These are phyloP conservation scores for Tetropium fuscum DNA, from an alignment of 2,888 invertebrate genomes.

Conservation along the genomic window DNA sequence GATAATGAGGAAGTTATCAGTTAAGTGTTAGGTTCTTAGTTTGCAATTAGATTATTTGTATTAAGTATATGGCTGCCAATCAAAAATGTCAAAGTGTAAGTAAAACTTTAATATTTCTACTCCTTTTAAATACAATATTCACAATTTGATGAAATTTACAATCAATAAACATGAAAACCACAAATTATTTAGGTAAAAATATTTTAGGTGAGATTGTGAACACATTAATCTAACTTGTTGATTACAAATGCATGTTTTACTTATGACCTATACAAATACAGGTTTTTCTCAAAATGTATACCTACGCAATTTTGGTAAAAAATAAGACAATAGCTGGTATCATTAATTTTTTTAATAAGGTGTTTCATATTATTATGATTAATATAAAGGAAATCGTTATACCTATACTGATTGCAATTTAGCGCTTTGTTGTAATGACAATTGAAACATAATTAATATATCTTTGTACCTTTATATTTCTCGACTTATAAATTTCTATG, in stretches of 20 bases:
- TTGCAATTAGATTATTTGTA: background rate
- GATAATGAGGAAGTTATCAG: no score
- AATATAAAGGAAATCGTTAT: background rate
- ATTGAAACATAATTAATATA: constrained; percentile 33
- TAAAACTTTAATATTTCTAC: constrained; percentile 14
- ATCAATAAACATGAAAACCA: constrained; percentile 8
- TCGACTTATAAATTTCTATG: constrained; percentile 55
- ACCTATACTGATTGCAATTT: constrained; percentile 10
- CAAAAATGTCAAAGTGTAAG: constrained; percentile 6
- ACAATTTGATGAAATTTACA: constrained; percentile 13
- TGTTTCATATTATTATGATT: constrained; percentile 2
- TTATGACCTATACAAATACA: no score
- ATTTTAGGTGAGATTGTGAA: constrained; percentile 3
- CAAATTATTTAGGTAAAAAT: constrained; percentile 5
- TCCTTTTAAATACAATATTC: constrained; percentile 14
- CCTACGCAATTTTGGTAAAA: background rate
- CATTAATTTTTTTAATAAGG: background rate
- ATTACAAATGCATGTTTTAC: no score
- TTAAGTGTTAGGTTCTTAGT: no score
- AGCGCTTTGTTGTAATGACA: constrained; percentile 25
- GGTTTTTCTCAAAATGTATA: no score
- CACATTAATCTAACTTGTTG: constrained; percentile 10
- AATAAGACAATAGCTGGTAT: background rate
- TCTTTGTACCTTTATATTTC: constrained; percentile 54
- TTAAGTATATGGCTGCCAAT: constrained; percentile 6